A percentile compares a stretch with the other conserved stretches of the same genome.
phyloP scores from a whole-genome alignment of 2,888 invertebrate genomes.

The Ptilodon capucinus region DNA sequence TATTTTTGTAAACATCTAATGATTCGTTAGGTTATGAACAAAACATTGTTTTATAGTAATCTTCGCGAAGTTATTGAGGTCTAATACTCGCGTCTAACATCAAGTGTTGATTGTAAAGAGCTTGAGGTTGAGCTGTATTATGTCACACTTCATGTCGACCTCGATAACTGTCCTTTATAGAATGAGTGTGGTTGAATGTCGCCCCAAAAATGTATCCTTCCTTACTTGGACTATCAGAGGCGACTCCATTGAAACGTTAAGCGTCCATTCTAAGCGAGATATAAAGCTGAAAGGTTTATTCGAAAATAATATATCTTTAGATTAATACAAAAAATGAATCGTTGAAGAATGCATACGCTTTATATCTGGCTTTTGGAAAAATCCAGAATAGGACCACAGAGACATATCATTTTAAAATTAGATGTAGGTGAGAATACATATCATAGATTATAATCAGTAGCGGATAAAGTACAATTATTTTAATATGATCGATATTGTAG shows the following conservation, averaged over 20 bases:
- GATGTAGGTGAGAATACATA: conserved; percentile 62
- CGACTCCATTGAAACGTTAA: conserved; percentile 68
- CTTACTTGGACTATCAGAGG: conserved; percentile 62
- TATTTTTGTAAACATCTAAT: conserved; percentile 65
- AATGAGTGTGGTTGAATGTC: conserved; percentile 57
- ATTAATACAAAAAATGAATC: conserved; percentile 58
- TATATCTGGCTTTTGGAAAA: conserved; percentile 79
- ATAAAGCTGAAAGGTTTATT: conserved; percentile 71
- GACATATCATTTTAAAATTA: conserved; percentile 73
- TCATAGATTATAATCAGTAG: conserved; percentile 71
- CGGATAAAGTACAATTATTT: conserved; percentile 76
- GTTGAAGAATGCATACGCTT: conserved; percentile 80
- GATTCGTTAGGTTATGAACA: conserved; percentile 43
- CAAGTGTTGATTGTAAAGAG: conserved; percentile 38
- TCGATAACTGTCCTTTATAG: conserved; percentile 40
- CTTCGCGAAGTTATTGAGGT: conserved; percentile 41
- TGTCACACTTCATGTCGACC: conserved; percentile 46
- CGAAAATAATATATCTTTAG: conserved; percentile 59
- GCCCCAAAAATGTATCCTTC: conserved; percentile 50
- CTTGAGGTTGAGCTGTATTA: conserved; percentile 35
- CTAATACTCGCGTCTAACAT: conserved; percentile 66
- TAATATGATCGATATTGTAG: conserved; percentile 79
- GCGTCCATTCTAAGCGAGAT: conserved; percentile 77
- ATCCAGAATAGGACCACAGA: conserved; percentile 78
- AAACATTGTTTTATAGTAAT: conserved; percentile 26